Base-by-base conservation (phyloP, 2,797 vertebrate species). In the Hoplostethus mediterraneus region DNA sequence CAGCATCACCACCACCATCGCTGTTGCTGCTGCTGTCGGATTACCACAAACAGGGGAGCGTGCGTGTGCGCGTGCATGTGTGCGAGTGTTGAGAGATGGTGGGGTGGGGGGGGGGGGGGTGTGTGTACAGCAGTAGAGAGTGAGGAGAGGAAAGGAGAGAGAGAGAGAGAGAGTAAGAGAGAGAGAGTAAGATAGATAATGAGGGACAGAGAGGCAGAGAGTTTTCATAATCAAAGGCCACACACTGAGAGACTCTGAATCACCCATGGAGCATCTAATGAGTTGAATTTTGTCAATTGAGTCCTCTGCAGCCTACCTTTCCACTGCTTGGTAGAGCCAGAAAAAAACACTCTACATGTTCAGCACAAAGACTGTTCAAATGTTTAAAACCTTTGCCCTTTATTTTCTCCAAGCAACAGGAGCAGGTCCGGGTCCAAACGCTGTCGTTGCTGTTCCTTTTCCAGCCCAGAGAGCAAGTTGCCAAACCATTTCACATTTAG, bases 211-310 rank as follows among this genome's bases (percentile, higher is more conserved):
- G 13, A 54, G 38, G 47, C 52, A 54, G 52, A 17, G n/a, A 61
- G 59, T 53, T 81, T 73, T 59, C 45, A 80, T 55, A 70, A 74
- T 58, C 67, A 67, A 49, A 80, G 31, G 61, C 60, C 38, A 53
- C 56, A 68, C 63, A 71, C 62, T 33, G 59, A 47, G 54, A 30
- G 63, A 31, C 25, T 14, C 38, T 30, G 57, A 61, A 45, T 38
- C 73, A 65, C 63, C 67, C 40, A 4, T 28, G 6, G 73, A 71
- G 69, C 21, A 10, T 48, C 75, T 82, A 72, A 79, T 79, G 68
- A 70, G 64, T 33, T 48, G 63, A 78, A 4, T 62, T 70, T 63
- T 30, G 28, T 68, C 17, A 25, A 30, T 36, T 64, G 64, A 63
- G 31, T 60, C 21, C 53, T 67, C 49, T 1, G 42, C 2, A n/a